Conservation (phyloP, 2,797 vertebrate species). For the Platyrinchus mystaceus region DNA sequence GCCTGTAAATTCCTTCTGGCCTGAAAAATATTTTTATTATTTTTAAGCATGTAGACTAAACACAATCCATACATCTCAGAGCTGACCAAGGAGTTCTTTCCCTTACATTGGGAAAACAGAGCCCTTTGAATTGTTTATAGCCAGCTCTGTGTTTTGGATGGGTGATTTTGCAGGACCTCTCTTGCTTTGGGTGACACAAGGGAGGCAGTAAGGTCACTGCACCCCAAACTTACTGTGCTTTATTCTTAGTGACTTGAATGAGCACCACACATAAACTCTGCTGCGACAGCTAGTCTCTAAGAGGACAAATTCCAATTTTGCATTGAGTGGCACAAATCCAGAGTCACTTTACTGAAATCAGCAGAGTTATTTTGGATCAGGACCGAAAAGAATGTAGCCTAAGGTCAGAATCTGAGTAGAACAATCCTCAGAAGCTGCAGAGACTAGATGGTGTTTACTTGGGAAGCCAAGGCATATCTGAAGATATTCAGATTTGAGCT, state of each 20-base stretch:
- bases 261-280: not conserved
- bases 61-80: constrained; percentile 32
- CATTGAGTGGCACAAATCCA: constrained; percentile 13
- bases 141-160: not conserved
- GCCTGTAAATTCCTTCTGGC: constrained; percentile 43
- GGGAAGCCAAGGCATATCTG: not conserved
- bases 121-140: constrained; percentile 20
- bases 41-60: constrained; percentile 63
- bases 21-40: constrained; percentile 44
- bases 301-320: constrained; percentile 6
- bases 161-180: constrained; percentile 32
- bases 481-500: not conserved
- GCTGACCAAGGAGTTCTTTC: not conserved
- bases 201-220: not conserved
- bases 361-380: constrained; percentile 30
- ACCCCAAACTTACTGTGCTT: not conserved
- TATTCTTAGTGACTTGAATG: not conserved
- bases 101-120: constrained; percentile 14
- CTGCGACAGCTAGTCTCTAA: constrained; percentile 16
- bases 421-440: not conserved
- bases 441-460: not conserved
- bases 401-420: not conserved
- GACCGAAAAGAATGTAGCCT: not conserved
- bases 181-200: constrained; percentile 5
- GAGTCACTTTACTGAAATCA: constrained; percentile 32